Conservation (phyloP, 2,888 invertebrate species). For the Tiliacea aurago region DNA sequence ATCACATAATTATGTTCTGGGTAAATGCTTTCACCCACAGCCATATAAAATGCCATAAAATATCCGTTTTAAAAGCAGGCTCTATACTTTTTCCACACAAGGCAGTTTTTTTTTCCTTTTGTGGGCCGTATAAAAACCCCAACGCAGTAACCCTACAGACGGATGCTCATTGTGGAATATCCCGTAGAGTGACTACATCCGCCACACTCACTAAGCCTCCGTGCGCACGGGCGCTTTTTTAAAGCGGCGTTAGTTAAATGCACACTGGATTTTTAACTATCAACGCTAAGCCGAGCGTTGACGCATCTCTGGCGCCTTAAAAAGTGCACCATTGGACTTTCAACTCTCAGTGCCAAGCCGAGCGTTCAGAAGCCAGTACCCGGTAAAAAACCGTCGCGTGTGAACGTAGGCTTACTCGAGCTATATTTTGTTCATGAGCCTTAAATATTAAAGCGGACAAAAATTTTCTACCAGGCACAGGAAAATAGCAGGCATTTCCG, state of each 20-base stretch:
- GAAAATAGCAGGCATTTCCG: conserved; percentile 15
- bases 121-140: conserved; percentile 6
- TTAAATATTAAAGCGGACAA: not conserved
- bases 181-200: not conserved
- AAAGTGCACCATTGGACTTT: too few species aligned
- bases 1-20: not conserved
- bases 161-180: conserved; percentile 35
- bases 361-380: too few species aligned
- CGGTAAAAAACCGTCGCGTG: too few species aligned
- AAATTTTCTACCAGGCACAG: too few species aligned
- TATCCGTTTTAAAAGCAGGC: not conserved
- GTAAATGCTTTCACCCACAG: not conserved
- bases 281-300: too few species aligned
- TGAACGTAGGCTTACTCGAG: too few species aligned
- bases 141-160: conserved; percentile 4
- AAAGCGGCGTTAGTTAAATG: too few species aligned
- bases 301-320: too few species aligned
- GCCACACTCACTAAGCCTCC: not conserved
- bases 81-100: conserved; percentile 1
- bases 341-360: too few species aligned
- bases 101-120: conserved; percentile 15
- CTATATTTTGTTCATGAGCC: not conserved
- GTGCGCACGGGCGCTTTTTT: too few species aligned
- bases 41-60: too few species aligned
- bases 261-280: too few species aligned